Conservation (phyloP, 2,888 invertebrate genomes). For the Epinotia demarniana region DNA sequence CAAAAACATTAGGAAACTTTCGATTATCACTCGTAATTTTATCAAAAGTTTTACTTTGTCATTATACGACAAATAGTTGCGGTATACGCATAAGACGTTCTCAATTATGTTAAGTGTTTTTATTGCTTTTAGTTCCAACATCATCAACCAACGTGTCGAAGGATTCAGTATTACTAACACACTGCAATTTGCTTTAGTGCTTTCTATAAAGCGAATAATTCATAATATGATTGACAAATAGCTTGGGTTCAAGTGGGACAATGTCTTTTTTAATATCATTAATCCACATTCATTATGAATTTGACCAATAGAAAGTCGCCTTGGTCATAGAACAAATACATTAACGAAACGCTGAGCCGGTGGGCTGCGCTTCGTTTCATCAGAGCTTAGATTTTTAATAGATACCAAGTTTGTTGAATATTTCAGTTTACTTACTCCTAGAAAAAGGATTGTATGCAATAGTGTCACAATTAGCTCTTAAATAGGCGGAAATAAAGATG, state of each 20-base stretch:
- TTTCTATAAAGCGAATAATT: neutral
- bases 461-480: too few relatives aligned
- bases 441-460: too few relatives aligned
- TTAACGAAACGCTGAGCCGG: too few relatives aligned
- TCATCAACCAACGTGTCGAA: neutral
- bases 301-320: too few relatives aligned
- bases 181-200: neutral
- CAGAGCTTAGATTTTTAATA: too few relatives aligned
- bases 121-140: constrained; percentile 4
- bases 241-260: neutral
- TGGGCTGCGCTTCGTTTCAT: too few relatives aligned
- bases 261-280: neutral
- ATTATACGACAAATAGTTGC: neutral
- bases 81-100: constrained; percentile 15
- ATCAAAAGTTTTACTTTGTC: neutral
- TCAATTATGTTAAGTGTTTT: constrained; percentile 24
- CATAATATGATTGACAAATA: neutral
- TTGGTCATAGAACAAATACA: too few relatives aligned
- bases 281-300: too few relatives aligned
- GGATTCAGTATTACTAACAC: neutral
- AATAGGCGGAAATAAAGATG: too few relatives aligned
- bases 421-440: too few relatives aligned
- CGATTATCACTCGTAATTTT: constrained; percentile 2
- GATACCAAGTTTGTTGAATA: too few relatives aligned
- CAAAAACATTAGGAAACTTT: neutral